Evolutionary conservation across 2,888 invertebrate species (phyloP).

Genomic region (Abrostola triplasia): DNA sequence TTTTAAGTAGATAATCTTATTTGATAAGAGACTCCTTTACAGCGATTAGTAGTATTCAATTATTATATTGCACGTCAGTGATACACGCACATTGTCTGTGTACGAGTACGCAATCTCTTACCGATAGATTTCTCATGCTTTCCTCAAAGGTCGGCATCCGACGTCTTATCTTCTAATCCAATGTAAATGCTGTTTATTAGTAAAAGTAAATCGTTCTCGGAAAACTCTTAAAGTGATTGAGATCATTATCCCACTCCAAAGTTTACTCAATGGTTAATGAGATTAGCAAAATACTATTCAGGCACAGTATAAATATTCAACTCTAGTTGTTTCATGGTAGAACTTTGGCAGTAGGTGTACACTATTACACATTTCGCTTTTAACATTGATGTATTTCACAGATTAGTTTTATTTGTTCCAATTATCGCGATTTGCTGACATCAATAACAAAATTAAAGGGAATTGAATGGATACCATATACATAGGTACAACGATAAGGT

Average conservation of each 20-base stretch:
- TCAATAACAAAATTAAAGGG: no score
- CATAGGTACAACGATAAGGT: no score
- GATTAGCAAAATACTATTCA: conserved; percentile 25
- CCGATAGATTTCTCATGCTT: conserved; percentile 15
- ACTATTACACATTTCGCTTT: no score
- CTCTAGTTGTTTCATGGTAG: no score
- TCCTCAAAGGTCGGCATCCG: conserved; percentile 18
- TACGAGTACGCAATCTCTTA: conserved; percentile 27
- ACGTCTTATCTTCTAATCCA: background rate
- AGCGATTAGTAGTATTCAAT: conserved; percentile 78
- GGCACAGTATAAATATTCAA: background rate
- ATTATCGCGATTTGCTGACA: no score
- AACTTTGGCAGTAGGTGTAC: no score
- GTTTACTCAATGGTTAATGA: conserved; percentile 8
- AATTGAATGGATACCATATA: no score
- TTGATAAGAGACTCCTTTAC: conserved; percentile 77
- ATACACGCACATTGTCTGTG: conserved; percentile 40
- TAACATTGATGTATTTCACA: no score
- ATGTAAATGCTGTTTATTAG: background rate
- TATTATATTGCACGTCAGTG: conserved; percentile 56
- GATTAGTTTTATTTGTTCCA: no score
- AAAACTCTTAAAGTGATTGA: conserved; percentile 6
- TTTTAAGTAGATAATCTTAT: conserved; percentile 85
- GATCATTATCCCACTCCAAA: background rate
- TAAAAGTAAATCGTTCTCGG: background rate